Base-by-base conservation (phyloP, 1,140 invertebrate genomes). In the Drosophila chauvacae region DNA sequence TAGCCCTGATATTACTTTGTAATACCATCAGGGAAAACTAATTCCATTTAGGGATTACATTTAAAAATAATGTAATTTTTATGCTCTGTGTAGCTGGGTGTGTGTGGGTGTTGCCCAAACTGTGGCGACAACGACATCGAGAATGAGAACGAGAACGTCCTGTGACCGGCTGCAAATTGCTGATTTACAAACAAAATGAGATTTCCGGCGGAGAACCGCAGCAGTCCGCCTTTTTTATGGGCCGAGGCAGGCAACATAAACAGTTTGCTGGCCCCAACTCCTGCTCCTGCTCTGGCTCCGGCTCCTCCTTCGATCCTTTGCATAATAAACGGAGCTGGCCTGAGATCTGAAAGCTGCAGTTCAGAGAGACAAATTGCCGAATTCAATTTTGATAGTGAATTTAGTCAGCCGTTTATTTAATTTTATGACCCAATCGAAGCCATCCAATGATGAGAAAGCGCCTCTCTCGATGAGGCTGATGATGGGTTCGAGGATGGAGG, bases 151-250 rank as follows among this genome's bases (percentile, higher is more conserved):
- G 68, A 71, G 80, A 65, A 51, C 39, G 61, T 87, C 69, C 75
- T 84, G 63, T 77, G 77, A 59, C 80, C 66, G 83, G 84, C 85
- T 87, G 77, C 51, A 88, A 88, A 88, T 88, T 90, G 84, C 84
- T 88, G 84, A 88, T 88, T 88, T 88, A 88, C 84, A 88, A 88
- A 88, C 85, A 88, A 88, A 88, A 88, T 88, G 81, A 85, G 84
- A 88, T 88, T 87, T 87, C 59, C 80, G 73, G 44, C 71, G 71
- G 47, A 53, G 74, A 68, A 62, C 59, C 70, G 74, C 81, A 56
- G 74, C 81, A 47, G 58, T 78, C 75, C 44, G 44, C 57, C 51
- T 68, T 69, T 84, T 78, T 78, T 86, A 86, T 79, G 80, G 65
- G 59, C 28, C 66, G 14, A 66, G 39, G 57, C 76, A 62, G 63